Evolutionary conservation across 2,113 vertebrate species (phyloP).

Genomic region (rabbit (Oryctolagus cuniculus)): DNA sequence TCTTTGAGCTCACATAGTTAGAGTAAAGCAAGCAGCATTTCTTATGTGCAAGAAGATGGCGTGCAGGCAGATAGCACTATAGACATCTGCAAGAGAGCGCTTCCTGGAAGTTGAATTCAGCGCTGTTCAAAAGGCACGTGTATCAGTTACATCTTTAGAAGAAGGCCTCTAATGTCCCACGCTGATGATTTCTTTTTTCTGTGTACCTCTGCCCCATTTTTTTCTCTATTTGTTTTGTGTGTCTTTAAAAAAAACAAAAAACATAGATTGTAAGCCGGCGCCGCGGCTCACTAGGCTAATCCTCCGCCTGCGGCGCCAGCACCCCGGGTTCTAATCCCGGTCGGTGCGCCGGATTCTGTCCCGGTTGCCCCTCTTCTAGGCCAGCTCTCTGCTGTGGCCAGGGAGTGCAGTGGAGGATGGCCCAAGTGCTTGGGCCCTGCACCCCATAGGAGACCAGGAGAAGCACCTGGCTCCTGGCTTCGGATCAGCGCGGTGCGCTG

Average conservation of each 20-base stretch:
- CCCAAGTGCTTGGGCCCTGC: too few species aligned
- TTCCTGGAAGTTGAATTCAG: conserved; percentile 51
- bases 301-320: too few species aligned
- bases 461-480: too few species aligned
- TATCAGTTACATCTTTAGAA: conserved; percentile 25
- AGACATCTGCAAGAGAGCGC: neutral
- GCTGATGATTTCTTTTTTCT: conserved; percentile 47
- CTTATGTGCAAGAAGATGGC: neutral
- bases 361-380: too few species aligned
- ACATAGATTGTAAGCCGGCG: neutral
- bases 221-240: conserved; percentile 23
- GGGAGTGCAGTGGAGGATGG: too few species aligned
- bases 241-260: conserved; percentile 1
- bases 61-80: neutral
- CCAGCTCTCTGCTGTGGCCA: too few species aligned
- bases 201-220: neutral
- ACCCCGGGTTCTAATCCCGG: too few species aligned
- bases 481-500: too few species aligned
- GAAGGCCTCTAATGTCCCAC: neutral
- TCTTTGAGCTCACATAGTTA: neutral
- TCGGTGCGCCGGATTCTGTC: too few species aligned
- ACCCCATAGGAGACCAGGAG: too few species aligned
- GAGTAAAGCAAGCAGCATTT: conserved; percentile 33
- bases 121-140: neutral
- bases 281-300: too few species aligned